These are phyloP conservation scores for Leistus spinibarbis DNA, from an alignment of 2,888 invertebrate genomes.

Conservation along the genomic window DNA sequence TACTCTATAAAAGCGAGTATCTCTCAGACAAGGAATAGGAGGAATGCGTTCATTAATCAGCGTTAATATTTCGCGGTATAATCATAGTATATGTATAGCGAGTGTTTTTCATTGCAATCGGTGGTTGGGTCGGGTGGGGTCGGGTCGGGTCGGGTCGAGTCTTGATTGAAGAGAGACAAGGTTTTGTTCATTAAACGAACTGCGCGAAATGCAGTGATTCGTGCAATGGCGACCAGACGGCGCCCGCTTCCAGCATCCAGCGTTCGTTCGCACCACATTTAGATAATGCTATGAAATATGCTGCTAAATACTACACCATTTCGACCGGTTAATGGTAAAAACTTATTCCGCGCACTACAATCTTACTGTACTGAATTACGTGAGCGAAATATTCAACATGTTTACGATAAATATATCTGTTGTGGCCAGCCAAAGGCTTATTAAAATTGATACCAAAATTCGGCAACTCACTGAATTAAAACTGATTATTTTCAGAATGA, in stretches of 20 bases:
- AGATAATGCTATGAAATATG: conserved; percentile 36
- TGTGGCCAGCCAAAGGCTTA: too few species aligned
- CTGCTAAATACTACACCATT: conserved; percentile 35
- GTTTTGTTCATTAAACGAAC: conserved; percentile 32
- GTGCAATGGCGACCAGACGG: conserved; percentile 21
- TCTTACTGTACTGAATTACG: too few species aligned
- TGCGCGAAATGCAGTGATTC: conserved; percentile 8
- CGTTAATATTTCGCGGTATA: conserved; percentile 26
- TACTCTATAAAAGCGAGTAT: too few species aligned
- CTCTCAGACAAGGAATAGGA: neutral
- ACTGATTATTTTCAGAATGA: too few species aligned
- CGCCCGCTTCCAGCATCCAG: conserved; percentile 13
- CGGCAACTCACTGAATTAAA: too few species aligned
- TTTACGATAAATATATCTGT: too few species aligned
- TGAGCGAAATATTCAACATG: too few species aligned
- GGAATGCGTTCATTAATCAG: conserved; percentile 19
- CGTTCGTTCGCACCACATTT: conserved; percentile 24
- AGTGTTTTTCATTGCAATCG: neutral
- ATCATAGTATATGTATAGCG: conserved; percentile 25
- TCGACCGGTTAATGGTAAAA: neutral
- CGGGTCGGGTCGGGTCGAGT: too few species aligned
- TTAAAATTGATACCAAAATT: too few species aligned
- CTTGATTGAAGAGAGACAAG: neutral
- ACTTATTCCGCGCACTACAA: neutral
- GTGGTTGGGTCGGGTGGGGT: neutral